Base-by-base conservation (phyloP, 1,140 invertebrate species). In the Drosophila pallidifrons region DNA sequence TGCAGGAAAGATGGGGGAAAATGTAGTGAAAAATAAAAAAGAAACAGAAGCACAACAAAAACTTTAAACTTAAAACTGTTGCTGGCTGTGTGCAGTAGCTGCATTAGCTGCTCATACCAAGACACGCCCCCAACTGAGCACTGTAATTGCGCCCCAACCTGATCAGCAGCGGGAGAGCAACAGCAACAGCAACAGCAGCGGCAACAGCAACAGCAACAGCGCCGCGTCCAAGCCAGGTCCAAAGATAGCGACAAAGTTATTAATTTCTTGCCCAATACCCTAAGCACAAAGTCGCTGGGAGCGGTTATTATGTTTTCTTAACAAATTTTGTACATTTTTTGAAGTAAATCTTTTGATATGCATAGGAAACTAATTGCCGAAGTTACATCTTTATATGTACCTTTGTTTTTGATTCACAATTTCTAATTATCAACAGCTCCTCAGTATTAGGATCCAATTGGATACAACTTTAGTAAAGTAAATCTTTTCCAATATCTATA, bases 71-170 rank as follows among this genome's bases (percentile, higher is more conserved):
- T 7, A 45, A 45, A 45, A 28, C 41, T n/a, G 41, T 43, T 43
- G 41, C 41, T 13, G 11, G 11, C 11, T 43, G n/a, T n/a, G 41
- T n/a, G 25, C 25, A 35, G 20, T 16, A 35, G 64, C 28, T n/a
- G 25, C 25, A 35, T 11, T 16, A 35, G 64, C 28, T 59, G 64
- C 35, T 49, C 43, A 49, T 45, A 38, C 43, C 35, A 41, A 35
- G 65, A 47, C 67, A 71, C 59, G 67, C 67, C 68, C 58, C 51
- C 60, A 61, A 71, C 71, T 60, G 75, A 46, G 82, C 63, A 81
- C 68, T 72, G 63, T 88, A 76, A 70, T 78, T 70, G 77, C 77
- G 67, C 54, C 77, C 83, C 79, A 89, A 77, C 87, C 87, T 83
- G 75, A 88, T 77, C 65, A 64, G 41, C 43, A 74, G 11, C 59